Evolutionary conservation across 2,113 vertebrate species (phyloP), one percentile per base, ranked within the genome.

Genomic region (Chascanopsetta lugubris): DNA sequence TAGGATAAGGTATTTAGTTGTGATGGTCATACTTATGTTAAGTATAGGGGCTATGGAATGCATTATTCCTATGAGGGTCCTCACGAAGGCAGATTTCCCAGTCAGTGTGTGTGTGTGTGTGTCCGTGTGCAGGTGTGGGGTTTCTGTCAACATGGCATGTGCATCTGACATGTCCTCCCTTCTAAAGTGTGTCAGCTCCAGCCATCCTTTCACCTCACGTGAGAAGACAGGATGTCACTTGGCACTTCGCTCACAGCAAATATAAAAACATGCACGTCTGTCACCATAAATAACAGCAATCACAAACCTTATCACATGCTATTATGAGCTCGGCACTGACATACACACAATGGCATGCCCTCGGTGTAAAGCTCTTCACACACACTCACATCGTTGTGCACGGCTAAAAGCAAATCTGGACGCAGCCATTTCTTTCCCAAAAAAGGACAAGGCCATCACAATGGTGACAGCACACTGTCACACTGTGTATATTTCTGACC

Each of bases 321-420:
- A 77, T 84, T 43, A 50, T 73, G 69, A 79, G 65, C 46, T 10
- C 4, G 34, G 1, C 51, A 34, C 11, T 7, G 29, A 55, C 46
- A 64, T 72, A 70, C 85, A 69, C 64, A 63, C 80, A 77, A 61
- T 24, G 54, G 64, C 29, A 79, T 76, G 61, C 48, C 62, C n/a
- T 58, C 15, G 51, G 36, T 62, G 48, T 58, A 26, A 51, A 34
- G 11, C 32, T 34, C 32, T 34, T 34, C 9, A 34, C 26, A 72
- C 26, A 78, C 56, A 61, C 64, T 66, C 29, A 42, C 5, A 42
- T 17, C 60, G 30, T 47, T 58, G 25, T 60, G 21, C 10, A 13
- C 1, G 43, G 59, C 25, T 46, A 54, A 18, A 50, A 72, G 11
- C 18, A 15, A 64, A 63, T 69, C 61, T 80, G 36, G 20, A 50